Evolutionary conservation across 1,140 invertebrate species (phyloP).

Genomic region (Formica selysi): DNA sequence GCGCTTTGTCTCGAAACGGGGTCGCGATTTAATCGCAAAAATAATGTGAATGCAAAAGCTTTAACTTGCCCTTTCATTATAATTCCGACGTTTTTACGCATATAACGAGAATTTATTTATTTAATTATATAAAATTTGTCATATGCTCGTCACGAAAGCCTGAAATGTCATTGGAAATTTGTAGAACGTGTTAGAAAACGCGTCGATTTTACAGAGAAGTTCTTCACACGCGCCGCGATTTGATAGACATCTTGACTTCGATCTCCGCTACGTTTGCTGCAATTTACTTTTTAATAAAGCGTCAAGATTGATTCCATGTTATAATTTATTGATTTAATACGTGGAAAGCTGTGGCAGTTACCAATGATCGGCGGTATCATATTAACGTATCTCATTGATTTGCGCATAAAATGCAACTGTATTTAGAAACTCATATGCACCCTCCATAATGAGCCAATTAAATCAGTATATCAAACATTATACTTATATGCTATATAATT

Average conservation of each 20-base stretch:
- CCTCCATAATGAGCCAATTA: background rate
- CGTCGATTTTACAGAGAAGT: background rate
- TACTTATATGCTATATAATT: background rate
- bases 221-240: background rate
- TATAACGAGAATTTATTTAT: background rate
- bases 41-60: background rate
- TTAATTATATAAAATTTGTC: slow-evolving; percentile 1
- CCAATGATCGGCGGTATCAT: background rate
- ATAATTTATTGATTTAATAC: slow-evolving; percentile 31
- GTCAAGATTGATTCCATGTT: slow-evolving; percentile 12
- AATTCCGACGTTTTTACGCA: background rate
- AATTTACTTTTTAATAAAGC: slow-evolving; percentile 36
- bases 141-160: background rate
- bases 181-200: background rate
- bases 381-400: slow-evolving; percentile 1
- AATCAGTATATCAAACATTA: background rate
- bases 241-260: background rate
- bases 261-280: background rate
- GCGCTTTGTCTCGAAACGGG: slow-evolving; percentile 26
- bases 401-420: background rate
- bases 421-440: background rate
- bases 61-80: background rate
- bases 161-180: background rate
- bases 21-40: slow-evolving; percentile 44
- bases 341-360: background rate